Base-by-base conservation (phyloP, 2,797 vertebrate genomes). In the Borostomias antarcticus region DNA sequence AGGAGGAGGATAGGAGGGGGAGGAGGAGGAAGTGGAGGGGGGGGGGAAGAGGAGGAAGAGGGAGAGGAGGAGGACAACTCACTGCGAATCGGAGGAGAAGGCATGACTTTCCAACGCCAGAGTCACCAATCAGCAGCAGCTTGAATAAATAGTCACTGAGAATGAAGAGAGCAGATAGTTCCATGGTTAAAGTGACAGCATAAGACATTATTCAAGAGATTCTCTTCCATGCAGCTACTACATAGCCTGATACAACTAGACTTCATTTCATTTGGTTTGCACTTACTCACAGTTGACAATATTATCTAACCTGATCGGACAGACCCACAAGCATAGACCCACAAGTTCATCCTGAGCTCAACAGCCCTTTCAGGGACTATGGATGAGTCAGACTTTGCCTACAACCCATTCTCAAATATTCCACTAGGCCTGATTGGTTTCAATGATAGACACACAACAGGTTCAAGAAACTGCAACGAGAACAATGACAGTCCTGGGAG, bases 101-200 rank as follows among this genome's bases (percentile, higher is more conserved):
- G 88, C 95, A 96, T 88, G 95, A 96, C 86, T 96, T 96, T 87
- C 95, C 95, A 89, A 96, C 95, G 78, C 95, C 95, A 64, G 95
- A 96, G 88, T 96, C 95, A 72, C 95, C 95, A 88, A 96, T 96
- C 89, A 96, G 92, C 87, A 96, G 95, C 77, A 96, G 91, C 90
- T 96, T 96, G 93, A 96, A 96, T 95, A 96, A 95, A 94, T 96
- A 96, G 91, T 96, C 95, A 95, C 95, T 96, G 90, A 17, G 15
- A 17, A 45, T n/a, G 4, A n/a, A 45, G 40, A 45, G 15, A 5
- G n/a, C 15, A 45, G n/a, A 45, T n/a, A n/a, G n/a, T n/a, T n/a
- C n/a, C 40, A n/a, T n/a, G 40, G n/a, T 45, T 45, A 45, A 15
- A 50, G 50, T 10, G 23, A 64, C 50, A 62, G 23, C 2, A 26